These are phyloP conservation scores for Brachyhypopomus occidentalis DNA, from an alignment of 2,113 vertebrate species.

Conservation along the genomic window DNA sequence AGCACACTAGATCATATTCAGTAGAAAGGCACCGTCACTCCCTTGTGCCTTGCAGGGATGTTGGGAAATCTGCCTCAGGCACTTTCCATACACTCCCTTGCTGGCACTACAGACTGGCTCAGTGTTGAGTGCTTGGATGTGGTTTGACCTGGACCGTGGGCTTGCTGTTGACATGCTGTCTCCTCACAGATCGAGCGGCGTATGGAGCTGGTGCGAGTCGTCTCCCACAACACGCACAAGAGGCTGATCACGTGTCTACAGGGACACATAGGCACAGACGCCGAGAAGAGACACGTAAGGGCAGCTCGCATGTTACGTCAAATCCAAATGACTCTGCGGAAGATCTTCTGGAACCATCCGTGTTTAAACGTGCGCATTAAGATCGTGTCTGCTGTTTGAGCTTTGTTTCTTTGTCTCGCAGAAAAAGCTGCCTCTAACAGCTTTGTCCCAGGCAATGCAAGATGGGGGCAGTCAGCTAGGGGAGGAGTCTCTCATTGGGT, in stretches of 20 bases:
- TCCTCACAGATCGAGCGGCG: constrained; percentile 87
- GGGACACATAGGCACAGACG: constrained; percentile 89
- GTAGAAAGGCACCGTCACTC: neutral
- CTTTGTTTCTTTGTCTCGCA: constrained; percentile 55
- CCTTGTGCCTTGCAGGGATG: neutral
- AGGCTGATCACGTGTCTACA: constrained; percentile 87
- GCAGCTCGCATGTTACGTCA: neutral
- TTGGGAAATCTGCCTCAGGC: constrained; percentile 4
- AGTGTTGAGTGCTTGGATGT: neutral
- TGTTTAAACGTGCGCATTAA: neutral
- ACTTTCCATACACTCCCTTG: constrained; percentile 5
- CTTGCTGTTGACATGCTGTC: constrained; percentile 27
- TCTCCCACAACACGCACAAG: constrained; percentile 94
- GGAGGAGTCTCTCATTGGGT: constrained; percentile 94
- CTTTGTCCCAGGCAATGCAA: constrained; percentile 90
- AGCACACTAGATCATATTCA: neutral
- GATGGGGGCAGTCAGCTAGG: constrained; percentile 87
- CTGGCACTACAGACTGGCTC: neutral
- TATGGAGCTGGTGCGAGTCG: constrained; percentile 87
- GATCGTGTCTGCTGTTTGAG: neutral
- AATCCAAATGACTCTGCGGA: neutral
- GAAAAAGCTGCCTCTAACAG: constrained; percentile 94
- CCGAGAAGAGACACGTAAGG: constrained; percentile 92
- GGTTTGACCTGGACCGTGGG: constrained; percentile 13
- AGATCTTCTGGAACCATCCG: neutral